Percentiles rank a stretch among this genome's conserved stretches.
These are phyloP conservation scores for Eilema depressum DNA, from an alignment of 2,888 invertebrate genomes.

Conservation along the genomic window DNA sequence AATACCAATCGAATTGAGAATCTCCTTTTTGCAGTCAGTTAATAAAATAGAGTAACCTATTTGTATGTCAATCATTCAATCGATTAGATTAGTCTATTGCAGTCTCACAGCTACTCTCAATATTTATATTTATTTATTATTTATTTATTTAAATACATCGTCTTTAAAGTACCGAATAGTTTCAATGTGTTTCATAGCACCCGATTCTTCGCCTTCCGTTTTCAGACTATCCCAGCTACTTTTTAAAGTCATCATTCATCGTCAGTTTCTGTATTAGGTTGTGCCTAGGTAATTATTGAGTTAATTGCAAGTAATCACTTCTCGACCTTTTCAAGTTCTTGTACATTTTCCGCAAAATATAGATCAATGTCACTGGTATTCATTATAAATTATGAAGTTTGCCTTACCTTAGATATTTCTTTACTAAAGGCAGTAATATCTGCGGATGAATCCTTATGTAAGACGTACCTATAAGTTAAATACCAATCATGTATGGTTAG, in stretches of 20 bases:
- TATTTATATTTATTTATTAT: too few relatives aligned
- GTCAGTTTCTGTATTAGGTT: too few relatives aligned
- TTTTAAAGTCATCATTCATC: not conserved
- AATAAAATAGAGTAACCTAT: not conserved
- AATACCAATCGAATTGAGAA: too few relatives aligned
- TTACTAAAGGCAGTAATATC: not conserved
- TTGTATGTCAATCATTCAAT: not conserved
- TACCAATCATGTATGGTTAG: too few relatives aligned
- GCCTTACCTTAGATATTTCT: not conserved
- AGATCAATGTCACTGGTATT: not conserved
- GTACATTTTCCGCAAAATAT: not conserved
- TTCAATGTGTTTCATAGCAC: too few relatives aligned
- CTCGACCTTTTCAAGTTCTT: not conserved
- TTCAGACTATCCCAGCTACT: too few relatives aligned
- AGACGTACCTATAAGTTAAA: not conserved
- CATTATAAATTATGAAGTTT: not conserved
- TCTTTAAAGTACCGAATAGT: too few relatives aligned
- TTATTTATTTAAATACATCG: too few relatives aligned
- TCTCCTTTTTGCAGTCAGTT: too few relatives aligned
- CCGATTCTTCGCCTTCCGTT: too few relatives aligned
- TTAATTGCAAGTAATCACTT: not conserved
- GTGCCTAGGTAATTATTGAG: not conserved
- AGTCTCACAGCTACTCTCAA: not conserved
- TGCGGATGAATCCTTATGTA: not conserved
- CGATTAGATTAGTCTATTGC: not conserved